These are phyloP conservation scores for Gymnoscelis rufifasciata DNA, from an alignment of 2,888 invertebrate species.

Conservation along the genomic window DNA sequence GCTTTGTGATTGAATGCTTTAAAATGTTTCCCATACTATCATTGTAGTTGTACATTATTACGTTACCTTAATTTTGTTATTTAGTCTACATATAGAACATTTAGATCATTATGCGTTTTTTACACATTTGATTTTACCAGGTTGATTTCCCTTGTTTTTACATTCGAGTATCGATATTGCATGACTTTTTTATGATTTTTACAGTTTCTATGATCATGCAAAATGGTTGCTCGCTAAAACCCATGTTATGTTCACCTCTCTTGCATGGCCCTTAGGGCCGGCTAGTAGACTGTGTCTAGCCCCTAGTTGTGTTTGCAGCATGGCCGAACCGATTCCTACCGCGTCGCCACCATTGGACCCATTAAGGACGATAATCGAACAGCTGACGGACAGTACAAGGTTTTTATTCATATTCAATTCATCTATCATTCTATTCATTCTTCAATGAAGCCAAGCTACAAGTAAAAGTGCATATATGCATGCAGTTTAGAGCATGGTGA, in stretches of 20 bases:
- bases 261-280: constrained; percentile 72
- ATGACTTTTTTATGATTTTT: constrained; percentile 25
- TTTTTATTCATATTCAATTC: constrained; percentile 78
- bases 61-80: constrained; percentile 3
- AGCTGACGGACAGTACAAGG: constrained; percentile 95
- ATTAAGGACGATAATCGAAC: constrained; percentile 97
- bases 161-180: constrained; percentile 41
- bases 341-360: constrained; percentile 95
- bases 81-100: background rate
- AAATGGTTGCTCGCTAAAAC: constrained; percentile 38
- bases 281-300: constrained; percentile 77
- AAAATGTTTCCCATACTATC: constrained; percentile 19
- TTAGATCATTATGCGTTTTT: background rate
- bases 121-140: constrained; percentile 20
- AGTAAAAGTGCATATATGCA: constrained; percentile 21
- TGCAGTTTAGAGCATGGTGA: too few relatives aligned
- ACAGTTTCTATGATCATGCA: constrained; percentile 34
- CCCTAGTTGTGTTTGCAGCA: constrained; percentile 86
- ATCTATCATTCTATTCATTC: constrained; percentile 48
- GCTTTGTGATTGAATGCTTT: constrained; percentile 36
- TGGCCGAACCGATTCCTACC: constrained; percentile 97
- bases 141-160: constrained; percentile 31
- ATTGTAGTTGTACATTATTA: constrained; percentile 9
- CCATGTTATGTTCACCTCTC: constrained; percentile 46
- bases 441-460: constrained; percentile 16